phyloP scores from a whole-genome alignment of 2,888 invertebrate species.

The Sipha maydis region DNA sequence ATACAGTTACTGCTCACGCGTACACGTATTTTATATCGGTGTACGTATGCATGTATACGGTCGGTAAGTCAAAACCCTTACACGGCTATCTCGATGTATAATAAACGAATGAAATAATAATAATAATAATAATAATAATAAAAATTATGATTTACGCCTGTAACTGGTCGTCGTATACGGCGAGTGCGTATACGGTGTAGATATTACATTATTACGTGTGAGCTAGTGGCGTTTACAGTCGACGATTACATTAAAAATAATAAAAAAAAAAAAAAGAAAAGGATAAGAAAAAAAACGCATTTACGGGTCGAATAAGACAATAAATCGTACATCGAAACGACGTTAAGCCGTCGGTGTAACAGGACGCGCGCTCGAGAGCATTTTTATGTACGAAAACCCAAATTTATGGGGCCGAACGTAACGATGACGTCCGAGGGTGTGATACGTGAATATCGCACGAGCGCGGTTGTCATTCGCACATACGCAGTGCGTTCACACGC shows the following conservation, averaged over 20 bases:
- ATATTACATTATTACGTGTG: background rate
- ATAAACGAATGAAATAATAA: background rate
- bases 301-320: background rate
- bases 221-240: background rate
- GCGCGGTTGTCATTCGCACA: background rate
- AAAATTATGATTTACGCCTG: background rate
- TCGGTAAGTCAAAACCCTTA: background rate
- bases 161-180: background rate
- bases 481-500: background rate
- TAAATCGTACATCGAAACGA: slow-evolving; percentile 24
- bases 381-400: background rate
- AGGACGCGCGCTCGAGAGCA: background rate
- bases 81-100: background rate
- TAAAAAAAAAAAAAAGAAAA: background rate
- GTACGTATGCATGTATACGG: background rate
- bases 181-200: background rate
- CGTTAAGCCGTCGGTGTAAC: background rate
- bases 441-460: background rate
- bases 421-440: no score
- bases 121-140: background rate
- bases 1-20: background rate
- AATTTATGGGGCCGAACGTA: background rate
- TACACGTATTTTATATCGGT: background rate
- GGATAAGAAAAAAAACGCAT: background rate
- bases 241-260: background rate